A percentile compares a stretch with the other conserved stretches of the same genome.
phyloP scores from a whole-genome alignment of 2,888 invertebrate genomes.

The Noctua fimbriata region DNA sequence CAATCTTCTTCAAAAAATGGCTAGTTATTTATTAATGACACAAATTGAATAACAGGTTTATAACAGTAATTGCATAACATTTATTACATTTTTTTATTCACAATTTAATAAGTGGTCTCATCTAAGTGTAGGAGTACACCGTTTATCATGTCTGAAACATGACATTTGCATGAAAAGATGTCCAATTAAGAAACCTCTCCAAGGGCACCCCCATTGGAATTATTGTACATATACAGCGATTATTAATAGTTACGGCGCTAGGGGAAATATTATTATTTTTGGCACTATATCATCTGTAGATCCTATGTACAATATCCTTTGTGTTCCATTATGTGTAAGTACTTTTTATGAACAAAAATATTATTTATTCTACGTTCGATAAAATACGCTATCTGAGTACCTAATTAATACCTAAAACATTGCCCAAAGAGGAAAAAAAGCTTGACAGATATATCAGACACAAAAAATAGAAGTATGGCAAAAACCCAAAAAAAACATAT shows the following conservation, averaged over 20 bases:
- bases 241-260: neutral
- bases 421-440: neutral
- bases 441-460: neutral
- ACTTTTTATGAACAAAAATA: too few species aligned
- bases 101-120: too few species aligned
- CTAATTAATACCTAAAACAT: neutral
- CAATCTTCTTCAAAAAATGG: neutral
- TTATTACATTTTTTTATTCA: neutral
- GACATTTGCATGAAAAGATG: neutral
- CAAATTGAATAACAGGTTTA: neutral
- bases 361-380: neutral
- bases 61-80: neutral
- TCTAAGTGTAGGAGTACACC: neutral
- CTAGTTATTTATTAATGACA: neutral
- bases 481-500: neutral
- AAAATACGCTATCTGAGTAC: neutral
- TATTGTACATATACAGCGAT: neutral
- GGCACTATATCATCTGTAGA: neutral
- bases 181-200: neutral
- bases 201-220: neutral
- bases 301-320: too few species aligned
- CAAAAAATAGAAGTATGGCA: too few species aligned
- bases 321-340: too few species aligned
- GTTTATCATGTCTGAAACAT: neutral
- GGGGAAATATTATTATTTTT: neutral